phyloP scores from a whole-genome alignment of 2,888 invertebrate species.

The Dicyrtomina minuta region DNA sequence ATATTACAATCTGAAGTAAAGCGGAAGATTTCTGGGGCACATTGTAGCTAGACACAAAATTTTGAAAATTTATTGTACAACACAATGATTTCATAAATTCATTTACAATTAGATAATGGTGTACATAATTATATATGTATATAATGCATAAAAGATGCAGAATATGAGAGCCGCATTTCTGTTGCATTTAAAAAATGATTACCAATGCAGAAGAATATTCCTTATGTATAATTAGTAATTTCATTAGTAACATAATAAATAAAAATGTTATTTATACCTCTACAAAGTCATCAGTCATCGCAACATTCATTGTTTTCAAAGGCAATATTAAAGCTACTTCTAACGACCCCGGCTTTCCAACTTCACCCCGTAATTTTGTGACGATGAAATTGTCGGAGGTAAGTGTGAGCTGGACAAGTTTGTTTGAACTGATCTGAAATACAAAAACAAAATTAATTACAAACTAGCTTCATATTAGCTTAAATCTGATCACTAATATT shows the following conservation, averaged over 20 bases:
- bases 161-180: no score
- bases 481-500: not conserved
- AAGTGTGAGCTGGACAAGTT: constrained; percentile 13
- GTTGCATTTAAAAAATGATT: no score
- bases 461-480: not conserved
- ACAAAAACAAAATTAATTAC: not conserved
- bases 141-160: not conserved
- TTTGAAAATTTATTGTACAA: not conserved
- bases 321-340: constrained; percentile 44
- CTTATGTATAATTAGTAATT: no score
- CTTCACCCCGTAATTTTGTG: constrained; percentile 13
- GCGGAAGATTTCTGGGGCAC: constrained; percentile 26
- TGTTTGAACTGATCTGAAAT: not conserved
- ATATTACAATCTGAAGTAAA: constrained; percentile 14
- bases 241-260: no score
- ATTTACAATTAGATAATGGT: not conserved
- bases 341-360: constrained; percentile 37
- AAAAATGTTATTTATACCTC: no score
- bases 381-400: constrained; percentile 32
- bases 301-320: constrained; percentile 34
- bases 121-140: not conserved
- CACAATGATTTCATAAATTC: not conserved
- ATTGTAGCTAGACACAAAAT: constrained; percentile 4
- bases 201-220: no score
- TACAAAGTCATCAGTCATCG: constrained; percentile 26